A percentile compares a stretch with the other conserved stretches of the same genome.
These are phyloP conservation scores for Endotricha flammealis DNA, from an alignment of 2,888 invertebrate species.

Conservation along the genomic window DNA sequence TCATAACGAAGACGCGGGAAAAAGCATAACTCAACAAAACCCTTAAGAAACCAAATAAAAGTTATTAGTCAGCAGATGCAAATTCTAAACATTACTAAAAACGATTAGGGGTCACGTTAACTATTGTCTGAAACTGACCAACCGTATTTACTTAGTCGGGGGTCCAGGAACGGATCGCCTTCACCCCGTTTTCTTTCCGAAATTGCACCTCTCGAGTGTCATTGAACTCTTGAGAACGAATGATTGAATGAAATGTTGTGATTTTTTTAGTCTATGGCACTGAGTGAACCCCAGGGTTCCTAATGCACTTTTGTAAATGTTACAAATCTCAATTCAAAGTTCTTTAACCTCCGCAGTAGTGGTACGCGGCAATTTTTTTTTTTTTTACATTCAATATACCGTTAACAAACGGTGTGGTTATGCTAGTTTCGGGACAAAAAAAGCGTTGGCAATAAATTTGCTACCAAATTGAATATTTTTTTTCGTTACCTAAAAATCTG, in stretches of 20 bases:
- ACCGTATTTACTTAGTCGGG: constrained; percentile 58
- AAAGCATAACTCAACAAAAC: background rate
- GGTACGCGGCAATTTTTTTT: constrained; percentile 37
- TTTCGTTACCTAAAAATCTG: background rate
- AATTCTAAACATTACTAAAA: constrained; percentile 40
- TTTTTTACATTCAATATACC: constrained; percentile 5
- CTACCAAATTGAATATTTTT: background rate
- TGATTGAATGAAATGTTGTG: too few species aligned
- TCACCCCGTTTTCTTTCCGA: constrained; percentile 53
- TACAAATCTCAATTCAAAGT: constrained; percentile 32
- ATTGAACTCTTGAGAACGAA: too few species aligned
- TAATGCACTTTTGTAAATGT: constrained; percentile 43
- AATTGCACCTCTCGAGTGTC: constrained; percentile 70
- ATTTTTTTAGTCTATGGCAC: constrained; percentile 53
- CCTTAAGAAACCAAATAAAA: constrained; percentile 5
- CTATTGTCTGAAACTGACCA: constrained; percentile 74
- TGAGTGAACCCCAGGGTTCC: constrained; percentile 65
- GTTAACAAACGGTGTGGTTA: constrained; percentile 4
- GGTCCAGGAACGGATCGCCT: constrained; percentile 65
- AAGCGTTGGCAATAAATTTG: constrained; percentile 3
- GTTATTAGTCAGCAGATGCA: constrained; percentile 42
- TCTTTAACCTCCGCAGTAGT: constrained; percentile 20
- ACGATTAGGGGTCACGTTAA: constrained; percentile 49
- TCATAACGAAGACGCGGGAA: too few species aligned
- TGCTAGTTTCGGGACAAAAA: constrained; percentile 1